Percentiles rank a stretch among this genome's conserved stretches.
These are phyloP conservation scores for Chymomyza caudatula DNA, from an alignment of 2,888 invertebrate genomes.

Conservation along the genomic window DNA sequence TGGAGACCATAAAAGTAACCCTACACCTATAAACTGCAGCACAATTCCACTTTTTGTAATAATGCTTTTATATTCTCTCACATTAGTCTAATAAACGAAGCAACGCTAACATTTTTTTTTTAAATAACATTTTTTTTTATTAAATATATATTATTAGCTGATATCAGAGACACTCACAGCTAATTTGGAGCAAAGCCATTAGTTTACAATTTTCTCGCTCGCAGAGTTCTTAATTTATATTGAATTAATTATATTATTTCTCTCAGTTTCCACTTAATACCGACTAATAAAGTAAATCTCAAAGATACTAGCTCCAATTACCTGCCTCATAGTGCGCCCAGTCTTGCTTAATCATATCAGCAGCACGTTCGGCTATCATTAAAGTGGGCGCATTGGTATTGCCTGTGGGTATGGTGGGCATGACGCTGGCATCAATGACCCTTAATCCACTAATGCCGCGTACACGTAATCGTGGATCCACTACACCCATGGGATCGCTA, in stretches of 20 bases:
- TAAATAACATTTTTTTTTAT: neutral
- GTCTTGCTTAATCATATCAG: conserved; percentile 89
- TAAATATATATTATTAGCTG: too few relatives aligned
- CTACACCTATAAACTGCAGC: too few relatives aligned
- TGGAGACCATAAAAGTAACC: too few relatives aligned
- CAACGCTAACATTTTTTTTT: neutral
- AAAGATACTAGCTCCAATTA: neutral
- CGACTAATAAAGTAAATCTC: neutral
- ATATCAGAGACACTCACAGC: too few relatives aligned
- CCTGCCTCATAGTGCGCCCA: conserved; percentile 77
- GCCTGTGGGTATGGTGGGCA: conserved; percentile 88
- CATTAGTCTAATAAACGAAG: too few relatives aligned
- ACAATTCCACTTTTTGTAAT: too few relatives aligned
- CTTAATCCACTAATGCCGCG: conserved; percentile 84
- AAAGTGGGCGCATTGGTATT: conserved; percentile 90
- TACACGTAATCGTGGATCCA: conserved; percentile 84
- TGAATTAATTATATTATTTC: neutral
- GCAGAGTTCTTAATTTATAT: too few relatives aligned
- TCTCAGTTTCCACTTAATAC: neutral
- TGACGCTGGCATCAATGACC: conserved; percentile 89
- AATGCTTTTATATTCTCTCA: too few relatives aligned
- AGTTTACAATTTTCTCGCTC: too few relatives aligned
- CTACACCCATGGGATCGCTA: conserved; percentile 82
- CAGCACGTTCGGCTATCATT: conserved; percentile 91
- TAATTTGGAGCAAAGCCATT: too few relatives aligned